Evolutionary conservation across 2,797 vertebrate species (phyloP).

Genomic region (Saguinus oedipus): DNA sequence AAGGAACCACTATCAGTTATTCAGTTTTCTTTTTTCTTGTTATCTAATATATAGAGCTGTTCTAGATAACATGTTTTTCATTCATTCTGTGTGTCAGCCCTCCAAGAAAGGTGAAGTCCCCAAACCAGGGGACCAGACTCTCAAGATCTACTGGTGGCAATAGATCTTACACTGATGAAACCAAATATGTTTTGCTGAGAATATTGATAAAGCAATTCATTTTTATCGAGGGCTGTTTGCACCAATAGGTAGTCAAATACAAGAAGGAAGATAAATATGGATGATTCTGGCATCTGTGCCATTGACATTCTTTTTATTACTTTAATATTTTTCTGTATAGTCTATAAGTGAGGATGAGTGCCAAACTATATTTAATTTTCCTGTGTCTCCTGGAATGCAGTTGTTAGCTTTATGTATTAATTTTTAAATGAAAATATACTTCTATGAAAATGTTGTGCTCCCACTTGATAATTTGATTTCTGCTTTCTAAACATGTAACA

Average conservation of each 20-base stretch:
- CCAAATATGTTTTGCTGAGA: conserved; percentile 46
- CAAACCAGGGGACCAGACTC: conserved; percentile 23
- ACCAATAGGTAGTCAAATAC: conserved; percentile 21
- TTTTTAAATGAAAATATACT: conserved; percentile 32
- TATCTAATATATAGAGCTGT: neutral
- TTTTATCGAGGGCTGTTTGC: conserved; percentile 5
- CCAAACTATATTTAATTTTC: conserved; percentile 51
- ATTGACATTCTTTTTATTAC: conserved; percentile 47
- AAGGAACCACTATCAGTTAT: conserved; percentile 25
- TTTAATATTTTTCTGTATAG: conserved; percentile 60
- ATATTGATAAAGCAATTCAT: conserved; percentile 54
- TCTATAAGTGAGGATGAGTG: neutral
- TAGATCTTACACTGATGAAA: conserved; percentile 41
- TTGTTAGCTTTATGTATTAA: conserved; percentile 35
- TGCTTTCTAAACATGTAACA: conserved; percentile 37
- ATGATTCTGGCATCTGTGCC: conserved; percentile 23
- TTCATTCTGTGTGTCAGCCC: conserved; percentile 15
- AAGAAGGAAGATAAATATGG: conserved; percentile 58
- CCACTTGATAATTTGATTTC: conserved; percentile 22
- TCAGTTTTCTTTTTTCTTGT: conserved; percentile 21
- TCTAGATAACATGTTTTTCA: neutral
- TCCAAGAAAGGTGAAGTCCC: neutral
- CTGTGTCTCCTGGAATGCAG: neutral
- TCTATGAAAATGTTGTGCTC: conserved; percentile 2
- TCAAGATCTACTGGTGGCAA: neutral